Percentiles rank a stretch among this genome's conserved stretches.
phyloP scores from a whole-genome alignment of 2,888 invertebrate genomes.

The Mallateleia sp. region DNA sequence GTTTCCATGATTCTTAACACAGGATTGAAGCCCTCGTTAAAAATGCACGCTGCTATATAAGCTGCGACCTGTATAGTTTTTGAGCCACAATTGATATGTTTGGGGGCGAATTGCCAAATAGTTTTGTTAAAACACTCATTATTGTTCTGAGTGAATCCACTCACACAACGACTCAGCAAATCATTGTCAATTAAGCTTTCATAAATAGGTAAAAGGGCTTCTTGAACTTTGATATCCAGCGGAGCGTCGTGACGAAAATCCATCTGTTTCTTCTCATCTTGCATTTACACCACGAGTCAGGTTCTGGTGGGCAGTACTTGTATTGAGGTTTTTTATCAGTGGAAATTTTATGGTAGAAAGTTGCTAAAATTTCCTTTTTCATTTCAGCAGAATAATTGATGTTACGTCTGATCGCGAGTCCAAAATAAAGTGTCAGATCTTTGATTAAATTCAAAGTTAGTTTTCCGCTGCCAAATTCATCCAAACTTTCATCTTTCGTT shows the following conservation, averaged over 20 bases:
- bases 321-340: slow-evolving; percentile 78
- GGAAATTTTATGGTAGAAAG: slow-evolving; percentile 74
- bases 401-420: slow-evolving; percentile 79
- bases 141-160: slow-evolving; percentile 76
- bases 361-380: slow-evolving; percentile 70
- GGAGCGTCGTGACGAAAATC: slow-evolving; percentile 66
- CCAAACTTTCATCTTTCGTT: slow-evolving; percentile 32
- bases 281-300: slow-evolving; percentile 69
- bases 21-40: slow-evolving; percentile 75
- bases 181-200: slow-evolving; percentile 61
- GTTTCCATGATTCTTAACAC: slow-evolving; percentile 76
- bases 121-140: slow-evolving; percentile 76
- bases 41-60: slow-evolving; percentile 71
- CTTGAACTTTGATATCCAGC: slow-evolving; percentile 58
- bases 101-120: slow-evolving; percentile 77
- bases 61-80: slow-evolving; percentile 72
- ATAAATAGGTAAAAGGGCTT: slow-evolving; percentile 70
- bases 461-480: slow-evolving; percentile 21
- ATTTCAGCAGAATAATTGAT: slow-evolving; percentile 48
- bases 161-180: slow-evolving; percentile 70
- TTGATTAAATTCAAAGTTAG: slow-evolving; percentile 76
- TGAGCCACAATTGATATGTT: slow-evolving; percentile 72
- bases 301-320: slow-evolving; percentile 74
- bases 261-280: slow-evolving; percentile 63
- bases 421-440: slow-evolving; percentile 79